Conservation (phyloP, 1,140 invertebrate species). For the Brachystomella parvula region DNA sequence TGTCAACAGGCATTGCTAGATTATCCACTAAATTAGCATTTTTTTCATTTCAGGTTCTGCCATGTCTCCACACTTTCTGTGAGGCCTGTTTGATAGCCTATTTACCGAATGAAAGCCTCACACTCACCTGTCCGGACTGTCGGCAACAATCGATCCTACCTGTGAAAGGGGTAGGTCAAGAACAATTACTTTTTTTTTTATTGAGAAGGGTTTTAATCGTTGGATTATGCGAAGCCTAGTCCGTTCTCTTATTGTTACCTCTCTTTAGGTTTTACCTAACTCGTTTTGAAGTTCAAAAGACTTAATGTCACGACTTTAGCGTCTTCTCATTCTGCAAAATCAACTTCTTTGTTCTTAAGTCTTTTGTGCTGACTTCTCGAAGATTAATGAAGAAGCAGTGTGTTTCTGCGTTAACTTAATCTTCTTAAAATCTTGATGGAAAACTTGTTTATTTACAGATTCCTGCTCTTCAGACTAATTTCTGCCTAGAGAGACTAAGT, state of each 20-base stretch:
- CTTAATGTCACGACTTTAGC: no score
- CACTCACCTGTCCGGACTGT: constrained; percentile 51
- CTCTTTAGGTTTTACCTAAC: not conserved
- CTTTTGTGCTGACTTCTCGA: not conserved
- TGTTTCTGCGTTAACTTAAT: not conserved
- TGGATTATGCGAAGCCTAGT: not conserved
- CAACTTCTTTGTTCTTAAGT: not conserved
- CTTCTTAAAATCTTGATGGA: not conserved
- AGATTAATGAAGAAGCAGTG: not conserved
- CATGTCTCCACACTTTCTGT: constrained; percentile 47
- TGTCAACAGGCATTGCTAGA: no score
- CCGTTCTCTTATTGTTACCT: not conserved
- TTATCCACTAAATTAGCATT: not conserved
- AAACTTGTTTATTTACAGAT: constrained; percentile 39
- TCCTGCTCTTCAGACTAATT: constrained; percentile 47
- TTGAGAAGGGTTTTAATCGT: not conserved
- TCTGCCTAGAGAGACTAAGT: constrained; percentile 46
- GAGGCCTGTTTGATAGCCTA: constrained; percentile 44
- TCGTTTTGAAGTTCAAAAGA: not conserved
- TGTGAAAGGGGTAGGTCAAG: constrained; percentile 44
- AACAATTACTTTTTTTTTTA: constrained; percentile 2
- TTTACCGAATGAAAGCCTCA: constrained; percentile 46
- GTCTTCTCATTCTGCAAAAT: not conserved
- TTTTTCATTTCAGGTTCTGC: constrained; percentile 42
- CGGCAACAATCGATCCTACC: constrained; percentile 51